These are phyloP conservation scores for Mormyrus hasselquistii DNA, from an alignment of 2,797 vertebrate species.

Conservation along the genomic window DNA sequence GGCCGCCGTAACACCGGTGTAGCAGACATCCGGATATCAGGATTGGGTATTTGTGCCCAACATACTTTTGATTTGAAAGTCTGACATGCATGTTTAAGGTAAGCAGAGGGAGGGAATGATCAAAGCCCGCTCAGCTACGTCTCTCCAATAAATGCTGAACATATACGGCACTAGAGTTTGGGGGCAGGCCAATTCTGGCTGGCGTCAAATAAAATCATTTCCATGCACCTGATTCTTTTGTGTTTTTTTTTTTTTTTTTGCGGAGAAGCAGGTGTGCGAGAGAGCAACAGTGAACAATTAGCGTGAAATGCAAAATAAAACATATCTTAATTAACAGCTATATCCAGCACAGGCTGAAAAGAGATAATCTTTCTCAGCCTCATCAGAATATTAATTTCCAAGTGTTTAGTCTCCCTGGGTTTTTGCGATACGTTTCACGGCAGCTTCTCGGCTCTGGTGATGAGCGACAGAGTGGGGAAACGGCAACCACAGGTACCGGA, in stretches of 20 bases:
- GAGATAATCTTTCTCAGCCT: neutral
- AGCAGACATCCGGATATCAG: constrained; percentile 46
- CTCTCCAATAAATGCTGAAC: neutral
- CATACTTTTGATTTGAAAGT: neutral
- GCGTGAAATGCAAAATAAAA: neutral
- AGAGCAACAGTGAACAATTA: neutral
- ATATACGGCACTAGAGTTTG: neutral
- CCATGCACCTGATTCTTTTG: constrained; percentile 5
- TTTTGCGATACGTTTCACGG: neutral
- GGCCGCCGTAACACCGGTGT: constrained; percentile 48
- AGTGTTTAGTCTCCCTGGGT: neutral
- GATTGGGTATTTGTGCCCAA: neutral
- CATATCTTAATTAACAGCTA: neutral
- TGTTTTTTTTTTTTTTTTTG: neutral
- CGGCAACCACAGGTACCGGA: neutral
- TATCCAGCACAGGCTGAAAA: neutral
- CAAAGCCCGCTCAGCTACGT: neutral
- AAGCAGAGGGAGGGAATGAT: neutral
- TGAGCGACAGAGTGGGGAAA: neutral
- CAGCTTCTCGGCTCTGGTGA: neutral
- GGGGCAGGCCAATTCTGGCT: neutral
- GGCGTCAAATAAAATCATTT: neutral
- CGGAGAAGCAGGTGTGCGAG: neutral
- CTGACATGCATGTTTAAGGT: neutral
- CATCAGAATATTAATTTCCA: neutral